Evolutionary conservation across 2,797 vertebrate genomes (phyloP).

Genomic region (Tarsius wallacei): DNA sequence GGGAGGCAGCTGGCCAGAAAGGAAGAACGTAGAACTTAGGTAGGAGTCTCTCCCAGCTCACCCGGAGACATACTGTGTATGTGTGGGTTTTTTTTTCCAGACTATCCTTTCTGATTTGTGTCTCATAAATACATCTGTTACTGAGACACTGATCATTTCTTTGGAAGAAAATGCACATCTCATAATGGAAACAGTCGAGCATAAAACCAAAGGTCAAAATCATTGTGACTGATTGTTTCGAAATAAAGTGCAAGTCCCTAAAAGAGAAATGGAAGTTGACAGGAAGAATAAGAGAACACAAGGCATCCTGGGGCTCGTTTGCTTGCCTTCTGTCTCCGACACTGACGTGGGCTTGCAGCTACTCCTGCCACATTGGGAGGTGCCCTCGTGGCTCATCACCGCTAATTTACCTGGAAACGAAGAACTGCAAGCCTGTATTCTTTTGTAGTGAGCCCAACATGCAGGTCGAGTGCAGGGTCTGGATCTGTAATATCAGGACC

Average conservation of each 20-base stretch:
- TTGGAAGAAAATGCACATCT: neutral
- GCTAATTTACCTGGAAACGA: neutral
- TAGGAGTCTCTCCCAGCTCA: conserved; percentile 74
- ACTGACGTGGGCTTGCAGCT: neutral
- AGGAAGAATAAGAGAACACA: conserved; percentile 59
- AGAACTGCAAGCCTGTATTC: no score
- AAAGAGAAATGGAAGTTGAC: conserved; percentile 77
- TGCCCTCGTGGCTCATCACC: accelerated
- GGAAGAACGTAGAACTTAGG: conserved; percentile 83
- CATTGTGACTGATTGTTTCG: conserved; percentile 77
- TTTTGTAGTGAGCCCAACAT: neutral
- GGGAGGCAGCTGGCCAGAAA: conserved; percentile 75
- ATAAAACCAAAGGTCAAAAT: conserved; percentile 84
- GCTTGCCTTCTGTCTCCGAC: neutral
- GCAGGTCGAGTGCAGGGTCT: accelerated
- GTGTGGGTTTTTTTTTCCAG: conserved; percentile 74
- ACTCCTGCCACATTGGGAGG: neutral
- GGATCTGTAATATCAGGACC: neutral
- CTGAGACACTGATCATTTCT: conserved; percentile 82
- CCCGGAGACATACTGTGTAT: neutral
- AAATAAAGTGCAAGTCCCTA: conserved; percentile 75
- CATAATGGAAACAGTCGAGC: conserved; percentile 80
- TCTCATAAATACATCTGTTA: conserved; percentile 83
- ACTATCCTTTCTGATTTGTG: conserved; percentile 86
- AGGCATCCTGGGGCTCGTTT: conserved; percentile 66